Conservation (phyloP, 2,888 invertebrate species). For the Slavum lentiscoides region DNA sequence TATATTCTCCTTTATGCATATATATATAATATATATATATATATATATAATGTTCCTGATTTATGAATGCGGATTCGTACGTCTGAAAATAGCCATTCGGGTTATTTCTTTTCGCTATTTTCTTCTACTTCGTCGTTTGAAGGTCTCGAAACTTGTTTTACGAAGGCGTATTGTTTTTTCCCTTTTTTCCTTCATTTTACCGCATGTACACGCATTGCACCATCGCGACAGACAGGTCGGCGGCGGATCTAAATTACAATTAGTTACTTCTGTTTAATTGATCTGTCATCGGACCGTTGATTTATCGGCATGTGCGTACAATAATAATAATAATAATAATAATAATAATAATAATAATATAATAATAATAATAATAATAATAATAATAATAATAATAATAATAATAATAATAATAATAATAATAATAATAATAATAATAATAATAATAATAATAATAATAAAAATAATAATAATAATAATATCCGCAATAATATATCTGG, state of each 20-base stretch:
- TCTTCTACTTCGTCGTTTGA: not conserved
- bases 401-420: constrained; percentile 7
- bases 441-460: constrained; percentile 10
- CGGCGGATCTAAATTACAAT: constrained; percentile 47
- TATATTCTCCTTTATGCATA: too few species aligned
- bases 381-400: not conserved
- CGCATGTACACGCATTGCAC: not conserved
- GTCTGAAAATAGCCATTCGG: not conserved
- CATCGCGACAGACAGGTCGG: constrained; percentile 36
- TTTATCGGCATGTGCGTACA: constrained; percentile 24
- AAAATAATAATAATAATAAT: not conserved
- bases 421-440: not conserved
- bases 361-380: constrained; percentile 8
- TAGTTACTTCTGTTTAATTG: constrained; percentile 48
- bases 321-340: constrained; percentile 8
- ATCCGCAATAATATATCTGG: constrained; percentile 18
- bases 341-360: constrained; percentile 17
- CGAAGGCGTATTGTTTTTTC: constrained; percentile 32
- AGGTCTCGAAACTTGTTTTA: constrained; percentile 30
- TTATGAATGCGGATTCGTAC: not conserved
- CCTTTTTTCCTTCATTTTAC: constrained; percentile 11
- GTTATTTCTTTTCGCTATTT: constrained; percentile 12
- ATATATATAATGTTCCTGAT: not conserved
- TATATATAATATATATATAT: too few species aligned
- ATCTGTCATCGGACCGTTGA: constrained; percentile 44